These are phyloP conservation scores for Drosophila histrio DNA, from an alignment of 2,888 invertebrate genomes.

Conservation along the genomic window DNA sequence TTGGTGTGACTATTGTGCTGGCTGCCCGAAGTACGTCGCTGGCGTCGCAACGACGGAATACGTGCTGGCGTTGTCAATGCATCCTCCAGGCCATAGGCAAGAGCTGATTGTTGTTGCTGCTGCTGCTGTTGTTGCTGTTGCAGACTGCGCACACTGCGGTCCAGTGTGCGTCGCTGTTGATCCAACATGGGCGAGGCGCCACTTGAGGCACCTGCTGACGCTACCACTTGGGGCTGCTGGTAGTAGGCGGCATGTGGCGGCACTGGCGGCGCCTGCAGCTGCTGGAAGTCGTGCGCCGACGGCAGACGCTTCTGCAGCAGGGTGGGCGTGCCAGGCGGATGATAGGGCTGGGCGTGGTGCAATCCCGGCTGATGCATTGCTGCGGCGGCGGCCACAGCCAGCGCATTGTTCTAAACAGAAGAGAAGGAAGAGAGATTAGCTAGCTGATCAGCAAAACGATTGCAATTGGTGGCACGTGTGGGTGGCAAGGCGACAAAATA, in stretches of 20 bases:
- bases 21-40: slow-evolving; percentile 80
- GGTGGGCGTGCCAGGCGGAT: slow-evolving; percentile 79
- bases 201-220: slow-evolving; percentile 49
- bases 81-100: slow-evolving; percentile 68
- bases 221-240: slow-evolving; percentile 60
- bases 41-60: slow-evolving; percentile 83
- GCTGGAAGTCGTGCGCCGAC: slow-evolving; percentile 52
- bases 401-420: slow-evolving; percentile 44
- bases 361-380: slow-evolving; percentile 72
- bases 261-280: slow-evolving; percentile 72
- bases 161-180: slow-evolving; percentile 81
- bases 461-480: slow-evolving; percentile 6
- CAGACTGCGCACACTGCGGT: slow-evolving; percentile 81
- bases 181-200: slow-evolving; percentile 79
- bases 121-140: slow-evolving; percentile 61
- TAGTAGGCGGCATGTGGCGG: slow-evolving; percentile 78
- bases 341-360: slow-evolving; percentile 81
- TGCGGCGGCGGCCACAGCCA: slow-evolving; percentile 48
- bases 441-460: neutral
- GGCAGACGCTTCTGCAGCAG: slow-evolving; percentile 77
- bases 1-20: slow-evolving; percentile 74
- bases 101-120: slow-evolving; percentile 59
- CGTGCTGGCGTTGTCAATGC: slow-evolving; percentile 77
- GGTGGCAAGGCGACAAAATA: slow-evolving; percentile 27
- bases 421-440: neutral